Conservation (phyloP, 2,888 invertebrate genomes). For the Ennomos fuscantarius region DNA sequence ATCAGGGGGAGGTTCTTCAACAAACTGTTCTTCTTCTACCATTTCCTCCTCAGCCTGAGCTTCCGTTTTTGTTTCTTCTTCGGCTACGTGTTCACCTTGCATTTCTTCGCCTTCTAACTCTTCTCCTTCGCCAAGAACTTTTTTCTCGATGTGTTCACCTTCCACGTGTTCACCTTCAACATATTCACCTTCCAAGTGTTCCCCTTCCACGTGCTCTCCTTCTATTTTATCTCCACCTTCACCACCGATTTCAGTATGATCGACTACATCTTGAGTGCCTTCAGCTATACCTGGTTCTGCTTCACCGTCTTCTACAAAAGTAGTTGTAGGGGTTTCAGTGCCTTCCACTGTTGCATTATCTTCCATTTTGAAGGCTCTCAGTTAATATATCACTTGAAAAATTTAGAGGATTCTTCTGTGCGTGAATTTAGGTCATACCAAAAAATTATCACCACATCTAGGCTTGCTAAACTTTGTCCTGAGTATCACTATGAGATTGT, state of each 20-base stretch:
- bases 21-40: constrained; percentile 64
- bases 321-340: constrained; percentile 36
- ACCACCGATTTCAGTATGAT: constrained; percentile 30
- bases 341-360: constrained; percentile 32
- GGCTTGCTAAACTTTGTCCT: constrained; percentile 62
- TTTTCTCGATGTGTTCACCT: constrained; percentile 39
- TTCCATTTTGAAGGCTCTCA: constrained; percentile 38
- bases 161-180: constrained; percentile 42
- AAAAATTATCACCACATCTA: constrained; percentile 62
- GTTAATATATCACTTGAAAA: background rate
- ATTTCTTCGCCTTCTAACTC: constrained; percentile 40
- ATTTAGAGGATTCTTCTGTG: background rate
- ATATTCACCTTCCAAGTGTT: constrained; percentile 49
- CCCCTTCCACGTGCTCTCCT: constrained; percentile 44
- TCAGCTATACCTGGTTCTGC: background rate
- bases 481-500: constrained; percentile 62
- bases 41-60: constrained; percentile 44
- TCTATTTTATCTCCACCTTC: constrained; percentile 38
- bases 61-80: constrained; percentile 4
- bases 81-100: constrained; percentile 33
- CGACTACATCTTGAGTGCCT: constrained; percentile 20
- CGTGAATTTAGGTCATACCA: constrained; percentile 55
- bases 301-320: constrained; percentile 30
- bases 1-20: constrained; percentile 70
- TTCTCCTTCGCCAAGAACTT: constrained; percentile 8